Evolutionary conservation across 92 coral and sea anemone species (phyloP).

Genomic region (Nematostella vectensis): DNA sequence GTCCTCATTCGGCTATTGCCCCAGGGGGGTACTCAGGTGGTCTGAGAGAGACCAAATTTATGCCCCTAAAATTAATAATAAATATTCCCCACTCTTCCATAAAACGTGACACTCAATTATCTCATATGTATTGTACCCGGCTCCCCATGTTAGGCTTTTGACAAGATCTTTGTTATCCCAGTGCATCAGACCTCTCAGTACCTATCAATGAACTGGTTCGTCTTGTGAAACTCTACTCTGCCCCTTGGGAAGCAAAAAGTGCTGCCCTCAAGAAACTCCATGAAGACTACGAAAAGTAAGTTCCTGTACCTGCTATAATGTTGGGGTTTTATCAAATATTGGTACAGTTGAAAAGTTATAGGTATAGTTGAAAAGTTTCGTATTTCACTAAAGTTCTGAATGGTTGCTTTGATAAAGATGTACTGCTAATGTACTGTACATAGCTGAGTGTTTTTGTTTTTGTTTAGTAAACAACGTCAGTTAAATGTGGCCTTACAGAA

Average conservation of each 20-base stretch:
- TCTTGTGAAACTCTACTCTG: conserved; percentile 84
- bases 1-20: too few relatives aligned
- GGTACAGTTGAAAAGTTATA: background rate
- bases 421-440: too few relatives aligned
- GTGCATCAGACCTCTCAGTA: conserved; percentile 71
- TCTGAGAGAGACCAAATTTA: too few relatives aligned
- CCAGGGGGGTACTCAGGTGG: too few relatives aligned
- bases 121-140: too few relatives aligned
- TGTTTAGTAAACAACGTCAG: conserved; percentile 82
- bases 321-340: background rate
- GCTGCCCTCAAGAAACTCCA: conserved; percentile 89
- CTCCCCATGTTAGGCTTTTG: background rate
- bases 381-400: too few relatives aligned
- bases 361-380: too few relatives aligned
- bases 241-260: conserved; percentile 97
- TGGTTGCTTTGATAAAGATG: too few relatives aligned
- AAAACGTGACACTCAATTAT: too few relatives aligned
- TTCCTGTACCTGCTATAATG: background rate
- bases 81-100: too few relatives aligned
- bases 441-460: too few relatives aligned
- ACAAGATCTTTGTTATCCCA: background rate
- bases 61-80: too few relatives aligned
- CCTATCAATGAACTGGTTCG: conserved; percentile 87
- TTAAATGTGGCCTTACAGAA: conserved; percentile 90
- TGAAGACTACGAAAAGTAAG: conserved; percentile 97